phyloP scores from a whole-genome alignment of 2,888 invertebrate species.

The Cyclophora albipunctata region DNA sequence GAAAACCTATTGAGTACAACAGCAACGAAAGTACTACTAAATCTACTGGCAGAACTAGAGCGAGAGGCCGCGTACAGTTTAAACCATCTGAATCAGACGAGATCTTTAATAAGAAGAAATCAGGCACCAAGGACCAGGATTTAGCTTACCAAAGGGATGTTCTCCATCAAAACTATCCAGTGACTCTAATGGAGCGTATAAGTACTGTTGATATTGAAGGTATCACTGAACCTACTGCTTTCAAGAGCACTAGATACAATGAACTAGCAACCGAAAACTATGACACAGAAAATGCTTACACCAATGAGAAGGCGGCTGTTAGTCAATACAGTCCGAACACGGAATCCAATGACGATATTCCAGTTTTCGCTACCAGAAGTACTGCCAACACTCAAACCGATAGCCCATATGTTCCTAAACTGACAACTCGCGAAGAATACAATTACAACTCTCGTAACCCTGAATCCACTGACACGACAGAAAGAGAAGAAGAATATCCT shows the following conservation, averaged over 20 bases:
- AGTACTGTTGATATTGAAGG: slow-evolving; percentile 68
- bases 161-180: slow-evolving; percentile 78
- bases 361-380: slow-evolving; percentile 20
- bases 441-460: slow-evolving; percentile 42
- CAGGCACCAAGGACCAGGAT: slow-evolving; percentile 47
- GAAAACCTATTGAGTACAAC: slow-evolving; percentile 30
- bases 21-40: slow-evolving; percentile 49
- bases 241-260: slow-evolving; percentile 29
- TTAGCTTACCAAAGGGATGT: slow-evolving; percentile 79
- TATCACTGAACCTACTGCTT: slow-evolving; percentile 54
- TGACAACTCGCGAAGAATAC: slow-evolving; percentile 42
- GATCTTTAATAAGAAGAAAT: slow-evolving; percentile 38
- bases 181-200: slow-evolving; percentile 67
- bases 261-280: slow-evolving; percentile 37
- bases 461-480: slow-evolving; percentile 38
- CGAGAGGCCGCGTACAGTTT: slow-evolving; percentile 71
- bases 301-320: slow-evolving; percentile 51
- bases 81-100: slow-evolving; percentile 59
- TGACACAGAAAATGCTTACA: slow-evolving; percentile 63
- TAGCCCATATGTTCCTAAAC: slow-evolving; percentile 36
- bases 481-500: slow-evolving; percentile 39
- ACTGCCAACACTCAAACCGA: slow-evolving; percentile 39
- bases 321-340: slow-evolving; percentile 37
- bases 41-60: slow-evolving; percentile 44
- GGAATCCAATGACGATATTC: slow-evolving; percentile 36